Evolutionary conservation across 2,888 invertebrate species (phyloP), one percentile per base, ranked within the genome.

Genomic region (Papilio elwesi): DNA sequence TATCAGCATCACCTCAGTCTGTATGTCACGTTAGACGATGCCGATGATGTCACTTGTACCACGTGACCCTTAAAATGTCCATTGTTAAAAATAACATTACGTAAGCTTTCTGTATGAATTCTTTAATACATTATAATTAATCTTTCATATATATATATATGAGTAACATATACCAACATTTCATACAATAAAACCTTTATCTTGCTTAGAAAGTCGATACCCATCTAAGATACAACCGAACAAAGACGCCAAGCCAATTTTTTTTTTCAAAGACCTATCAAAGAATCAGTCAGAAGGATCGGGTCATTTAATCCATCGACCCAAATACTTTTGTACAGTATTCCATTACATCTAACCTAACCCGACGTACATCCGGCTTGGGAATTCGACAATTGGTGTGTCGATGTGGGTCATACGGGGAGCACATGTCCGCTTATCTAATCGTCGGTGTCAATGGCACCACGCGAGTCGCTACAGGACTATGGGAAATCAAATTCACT

Each of bases 401-500:
- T 57, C 59, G 6, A 70, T 38, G 52, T 73, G 73, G 70, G 69
- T 70, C 69, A 51, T 26, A 66, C 16, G 16, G 71, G 66, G 55
- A 67, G 16, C 67, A 67, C 47, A 59, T 66, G 67, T 13, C 5
- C 65, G 57, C 51, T 71, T 66, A 71, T 71, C 71, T 71, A 62
- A 62, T 71, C 71, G 38, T 8, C 16, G 62, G 47, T 51, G 71
- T 67, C 71, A 71, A 62, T 71, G 71, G 43, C 71, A 52, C 51
- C 8, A 36, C 51, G 16, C 13, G 55, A 55, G 55, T 55, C 48
- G 26, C 57, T 36, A 13, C 10, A 57, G 36, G 48, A 12, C 10
- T 47, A 11, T 10, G 10, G 43, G 9, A 43, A 43, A 43, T 43
- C 43, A 9, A 43, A 43, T 43, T 43, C 43, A 6, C n/a, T n/a